Conservation (phyloP, 2,888 invertebrate genomes). For the Autographa pulchrina region DNA sequence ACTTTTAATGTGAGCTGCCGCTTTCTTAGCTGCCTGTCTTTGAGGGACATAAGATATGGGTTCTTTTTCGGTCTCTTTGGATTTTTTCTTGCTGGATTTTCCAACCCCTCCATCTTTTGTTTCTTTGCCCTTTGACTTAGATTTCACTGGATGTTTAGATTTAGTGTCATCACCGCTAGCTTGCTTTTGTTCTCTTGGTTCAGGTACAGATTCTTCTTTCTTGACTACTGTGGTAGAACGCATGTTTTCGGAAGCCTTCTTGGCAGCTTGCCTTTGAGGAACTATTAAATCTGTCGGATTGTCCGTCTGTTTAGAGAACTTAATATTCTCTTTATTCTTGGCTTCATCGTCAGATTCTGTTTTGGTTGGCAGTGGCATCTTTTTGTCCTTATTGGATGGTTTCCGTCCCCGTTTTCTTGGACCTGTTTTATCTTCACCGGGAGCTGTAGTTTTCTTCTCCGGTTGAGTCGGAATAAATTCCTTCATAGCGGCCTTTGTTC, state of each 20-base stretch:
- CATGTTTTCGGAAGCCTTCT: conserved; percentile 97
- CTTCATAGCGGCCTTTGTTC: conserved; percentile 96
- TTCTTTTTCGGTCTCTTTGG: conserved; percentile 91
- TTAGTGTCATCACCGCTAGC: conserved; percentile 77
- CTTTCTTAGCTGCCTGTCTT: conserved; percentile 97
- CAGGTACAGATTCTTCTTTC: conserved; percentile 77
- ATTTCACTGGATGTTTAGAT: conserved; percentile 73
- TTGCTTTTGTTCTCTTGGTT: conserved; percentile 67
- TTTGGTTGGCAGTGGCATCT: conserved; percentile 67
- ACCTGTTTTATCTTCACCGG: conserved; percentile 76
- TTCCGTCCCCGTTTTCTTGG: conserved; percentile 84
- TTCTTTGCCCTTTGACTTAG: conserved; percentile 85
- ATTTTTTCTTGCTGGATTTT: conserved; percentile 85
- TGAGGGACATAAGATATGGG: conserved; percentile 96
- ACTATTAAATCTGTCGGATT: conserved; percentile 95
- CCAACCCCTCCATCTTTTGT: conserved; percentile 74
- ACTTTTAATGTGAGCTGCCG: conserved; percentile 96
- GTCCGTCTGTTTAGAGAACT: conserved; percentile 86
- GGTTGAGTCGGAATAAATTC: conserved; percentile 91
- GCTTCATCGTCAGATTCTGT: conserved; percentile 82
- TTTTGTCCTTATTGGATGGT: conserved; percentile 85
- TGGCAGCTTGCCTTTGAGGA: conserved; percentile 96
- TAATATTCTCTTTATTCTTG: conserved; percentile 86
- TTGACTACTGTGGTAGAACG: conserved; percentile 90
- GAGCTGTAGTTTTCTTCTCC: conserved; percentile 71